phyloP scores from a whole-genome alignment of 2,113 vertebrate genomes.

The Muntiacus muntjak region DNA sequence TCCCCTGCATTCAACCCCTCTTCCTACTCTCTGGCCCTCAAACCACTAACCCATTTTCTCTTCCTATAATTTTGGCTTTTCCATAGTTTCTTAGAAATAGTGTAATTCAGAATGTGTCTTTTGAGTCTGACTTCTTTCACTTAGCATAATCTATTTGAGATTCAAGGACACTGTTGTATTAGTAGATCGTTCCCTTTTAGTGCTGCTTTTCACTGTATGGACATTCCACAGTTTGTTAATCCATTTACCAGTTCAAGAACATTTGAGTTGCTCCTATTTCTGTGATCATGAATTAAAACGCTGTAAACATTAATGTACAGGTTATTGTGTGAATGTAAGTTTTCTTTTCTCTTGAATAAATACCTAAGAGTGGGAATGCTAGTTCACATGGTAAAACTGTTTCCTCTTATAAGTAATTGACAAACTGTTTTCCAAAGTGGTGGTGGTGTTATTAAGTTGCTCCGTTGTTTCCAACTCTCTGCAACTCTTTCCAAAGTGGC shows the following conservation, averaged over 20 bases:
- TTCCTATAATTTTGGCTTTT: neutral
- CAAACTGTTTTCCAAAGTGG: neutral
- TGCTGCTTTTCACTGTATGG: neutral
- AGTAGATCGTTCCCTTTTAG: neutral
- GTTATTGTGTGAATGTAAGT: neutral
- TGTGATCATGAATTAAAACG: neutral
- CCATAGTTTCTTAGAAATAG: neutral
- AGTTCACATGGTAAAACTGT: neutral
- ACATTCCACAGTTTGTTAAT: neutral
- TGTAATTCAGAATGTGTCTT: neutral
- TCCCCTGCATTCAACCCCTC: neutral
- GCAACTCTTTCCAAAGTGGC: neutral
- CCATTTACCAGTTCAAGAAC: neutral
- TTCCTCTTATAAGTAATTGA: neutral
- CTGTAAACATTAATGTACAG: neutral
- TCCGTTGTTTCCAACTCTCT: neutral
- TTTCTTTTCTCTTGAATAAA: neutral
- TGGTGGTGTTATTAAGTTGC: neutral
- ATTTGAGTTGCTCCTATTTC: neutral
- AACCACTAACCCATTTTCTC: neutral
- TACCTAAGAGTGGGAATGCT: neutral
- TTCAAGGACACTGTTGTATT: neutral
- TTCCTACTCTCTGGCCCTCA: neutral
- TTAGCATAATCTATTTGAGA: neutral
- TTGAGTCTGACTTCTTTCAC: neutral